A percentile compares a stretch with the other conserved stretches of the same genome.
These are phyloP conservation scores for Acrobasis consociella DNA, from an alignment of 2,888 invertebrate species.

Conservation along the genomic window DNA sequence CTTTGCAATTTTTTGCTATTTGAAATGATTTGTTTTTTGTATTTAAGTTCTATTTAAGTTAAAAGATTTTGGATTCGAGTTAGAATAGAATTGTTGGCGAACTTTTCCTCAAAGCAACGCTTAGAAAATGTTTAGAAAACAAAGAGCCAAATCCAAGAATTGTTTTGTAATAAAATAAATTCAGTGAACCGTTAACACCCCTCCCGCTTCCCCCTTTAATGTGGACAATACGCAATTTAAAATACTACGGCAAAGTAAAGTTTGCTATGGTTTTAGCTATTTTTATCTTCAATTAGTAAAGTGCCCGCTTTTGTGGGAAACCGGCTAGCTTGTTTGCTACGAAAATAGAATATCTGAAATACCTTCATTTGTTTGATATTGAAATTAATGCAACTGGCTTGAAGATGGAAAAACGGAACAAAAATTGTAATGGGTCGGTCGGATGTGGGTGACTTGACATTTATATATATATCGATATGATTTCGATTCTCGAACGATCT, in stretches of 20 bases:
- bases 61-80: too few species aligned
- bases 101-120: neutral
- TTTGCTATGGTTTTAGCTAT: slow-evolving; percentile 5
- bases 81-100: neutral
- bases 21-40: too few species aligned
- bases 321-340: neutral
- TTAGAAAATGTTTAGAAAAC: slow-evolving; percentile 2
- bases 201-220: neutral
- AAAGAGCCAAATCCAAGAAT: neutral
- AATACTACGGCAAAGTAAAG: neutral
- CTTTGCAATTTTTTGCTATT: too few species aligned
- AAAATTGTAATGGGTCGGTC: too few species aligned
- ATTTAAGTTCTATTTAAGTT: too few species aligned
- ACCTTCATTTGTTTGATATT: too few species aligned
- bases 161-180: slow-evolving; percentile 9
- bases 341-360: neutral
- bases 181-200: slow-evolving; percentile 3
- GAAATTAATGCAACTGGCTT: neutral
- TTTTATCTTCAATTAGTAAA: slow-evolving; percentile 16
- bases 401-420: too few species aligned
- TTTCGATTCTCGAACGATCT: too few species aligned
- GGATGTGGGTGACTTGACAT: too few species aligned
- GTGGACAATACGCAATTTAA: neutral
- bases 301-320: neutral
- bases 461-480: too few species aligned